Percentiles rank a stretch among this genome's conserved stretches.
Evolutionary conservation across 2,113 vertebrate genomes (phyloP).

Genomic region (Eulemur rufifrons): DNA sequence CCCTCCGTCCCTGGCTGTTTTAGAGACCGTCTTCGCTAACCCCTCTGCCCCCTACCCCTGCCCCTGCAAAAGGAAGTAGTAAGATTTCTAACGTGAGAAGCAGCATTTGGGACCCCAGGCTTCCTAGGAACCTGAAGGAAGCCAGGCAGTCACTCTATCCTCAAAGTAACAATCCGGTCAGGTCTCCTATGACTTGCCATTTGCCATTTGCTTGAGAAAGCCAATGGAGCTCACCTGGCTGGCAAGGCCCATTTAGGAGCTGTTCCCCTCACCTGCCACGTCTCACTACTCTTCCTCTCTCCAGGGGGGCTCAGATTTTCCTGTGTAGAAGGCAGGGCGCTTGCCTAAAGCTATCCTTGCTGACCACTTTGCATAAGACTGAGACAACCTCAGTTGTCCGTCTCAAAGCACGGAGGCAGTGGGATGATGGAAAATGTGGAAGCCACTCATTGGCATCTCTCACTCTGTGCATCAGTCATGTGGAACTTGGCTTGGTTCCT

Average conservation of each 20-base stretch:
- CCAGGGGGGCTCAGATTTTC: neutral
- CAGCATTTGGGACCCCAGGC: neutral
- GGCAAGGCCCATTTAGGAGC: neutral
- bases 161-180: neutral
- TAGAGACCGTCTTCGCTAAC: neutral
- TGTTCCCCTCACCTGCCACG: fast-evolving
- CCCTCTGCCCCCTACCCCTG: no score
- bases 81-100: neutral
- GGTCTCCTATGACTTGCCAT: neutral
- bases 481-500: neutral
- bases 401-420: neutral
- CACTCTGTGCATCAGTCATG: fast-evolving
- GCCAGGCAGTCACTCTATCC: neutral
- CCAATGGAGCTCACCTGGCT: neutral
- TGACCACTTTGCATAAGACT: neutral
- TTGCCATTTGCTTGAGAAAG: neutral
- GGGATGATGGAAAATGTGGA: neutral
- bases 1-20: neutral
- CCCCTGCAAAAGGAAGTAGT: neutral
- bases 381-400: neutral
- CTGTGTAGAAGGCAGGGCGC: neutral
- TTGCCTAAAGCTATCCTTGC: neutral
- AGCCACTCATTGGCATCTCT: neutral
- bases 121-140: neutral
- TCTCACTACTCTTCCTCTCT: neutral